Evolutionary conservation across 2,113 vertebrate species (phyloP).

Genomic region (Pionites leucogaster): DNA sequence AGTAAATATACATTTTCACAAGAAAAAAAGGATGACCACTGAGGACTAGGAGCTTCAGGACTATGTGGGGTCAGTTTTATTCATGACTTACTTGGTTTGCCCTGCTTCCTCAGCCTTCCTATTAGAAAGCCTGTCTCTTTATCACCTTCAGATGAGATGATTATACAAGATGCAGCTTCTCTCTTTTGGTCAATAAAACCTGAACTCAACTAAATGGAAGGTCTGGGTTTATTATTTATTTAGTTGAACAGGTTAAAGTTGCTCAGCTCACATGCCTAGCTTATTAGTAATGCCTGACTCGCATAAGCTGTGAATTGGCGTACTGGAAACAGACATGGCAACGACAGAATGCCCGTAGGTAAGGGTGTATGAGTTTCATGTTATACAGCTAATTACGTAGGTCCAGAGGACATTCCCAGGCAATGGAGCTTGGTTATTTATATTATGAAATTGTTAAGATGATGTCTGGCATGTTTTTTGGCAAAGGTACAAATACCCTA

Average conservation of each 20-base stretch:
- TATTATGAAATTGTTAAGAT: slow-evolving; percentile 5
- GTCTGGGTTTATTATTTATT: not conserved
- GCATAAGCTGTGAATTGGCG: not conserved
- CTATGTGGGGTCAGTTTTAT: not conserved
- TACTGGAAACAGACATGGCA: not conserved
- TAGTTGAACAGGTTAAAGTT: not conserved
- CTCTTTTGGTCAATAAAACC: not conserved
- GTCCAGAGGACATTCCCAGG: slow-evolving; percentile 27
- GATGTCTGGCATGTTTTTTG: slow-evolving; percentile 44
- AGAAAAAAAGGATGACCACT: not conserved
- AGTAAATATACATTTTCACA: not conserved
- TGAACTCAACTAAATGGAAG: not conserved
- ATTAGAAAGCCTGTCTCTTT: not conserved
- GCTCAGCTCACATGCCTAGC: not conserved
- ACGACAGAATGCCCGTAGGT: not conserved
- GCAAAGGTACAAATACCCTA: not conserved
- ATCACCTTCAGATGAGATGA: not conserved
- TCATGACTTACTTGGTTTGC: not conserved
- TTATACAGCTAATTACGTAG: slow-evolving; percentile 23
- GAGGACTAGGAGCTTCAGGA: not conserved
- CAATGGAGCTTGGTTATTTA: slow-evolving; percentile 28
- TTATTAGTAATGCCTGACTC: not conserved
- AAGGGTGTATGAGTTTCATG: slow-evolving; percentile 9
- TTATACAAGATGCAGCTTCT: not conserved
- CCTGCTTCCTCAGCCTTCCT: not conserved